These are phyloP conservation scores for Coluber constrictor DNA, from an alignment of 2,797 vertebrate species.

Conservation along the genomic window DNA sequence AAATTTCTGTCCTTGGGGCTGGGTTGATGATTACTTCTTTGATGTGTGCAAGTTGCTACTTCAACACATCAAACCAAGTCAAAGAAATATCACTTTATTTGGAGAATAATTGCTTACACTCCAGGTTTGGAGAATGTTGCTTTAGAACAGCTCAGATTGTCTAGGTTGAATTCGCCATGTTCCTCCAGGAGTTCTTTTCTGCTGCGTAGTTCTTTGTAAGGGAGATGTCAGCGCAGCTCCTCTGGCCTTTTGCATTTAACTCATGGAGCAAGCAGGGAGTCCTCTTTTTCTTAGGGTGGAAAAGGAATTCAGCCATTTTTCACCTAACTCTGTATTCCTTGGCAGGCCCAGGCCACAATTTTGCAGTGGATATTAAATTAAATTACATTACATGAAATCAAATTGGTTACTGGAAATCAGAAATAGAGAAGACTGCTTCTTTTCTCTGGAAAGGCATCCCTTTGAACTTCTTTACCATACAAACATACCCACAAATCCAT, in stretches of 20 bases:
- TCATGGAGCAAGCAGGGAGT: background rate
- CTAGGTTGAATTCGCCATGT: background rate
- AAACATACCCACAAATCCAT: background rate
- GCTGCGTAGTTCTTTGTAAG: background rate
- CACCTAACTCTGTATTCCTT: too few species aligned
- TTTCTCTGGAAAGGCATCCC: background rate
- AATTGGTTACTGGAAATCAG: background rate
- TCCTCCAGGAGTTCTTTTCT: background rate
- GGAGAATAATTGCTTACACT: too few species aligned
- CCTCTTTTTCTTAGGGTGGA: background rate
- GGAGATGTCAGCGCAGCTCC: background rate
- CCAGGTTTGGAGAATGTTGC: background rate
- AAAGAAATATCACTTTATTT: background rate
- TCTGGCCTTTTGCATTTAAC: background rate
- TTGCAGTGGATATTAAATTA: background rate
- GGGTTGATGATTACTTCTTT: background rate
- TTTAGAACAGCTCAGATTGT: background rate
- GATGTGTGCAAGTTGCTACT: background rate
- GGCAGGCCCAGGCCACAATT: background rate
- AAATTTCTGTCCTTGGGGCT: background rate
- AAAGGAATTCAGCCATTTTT: background rate
- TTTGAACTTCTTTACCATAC: background rate
- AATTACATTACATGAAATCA: background rate
- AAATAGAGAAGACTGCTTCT: background rate
- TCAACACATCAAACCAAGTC: background rate